These are phyloP conservation scores for Callospermophilus lateralis DNA, from an alignment of 2,113 vertebrate species.

Conservation along the genomic window DNA sequence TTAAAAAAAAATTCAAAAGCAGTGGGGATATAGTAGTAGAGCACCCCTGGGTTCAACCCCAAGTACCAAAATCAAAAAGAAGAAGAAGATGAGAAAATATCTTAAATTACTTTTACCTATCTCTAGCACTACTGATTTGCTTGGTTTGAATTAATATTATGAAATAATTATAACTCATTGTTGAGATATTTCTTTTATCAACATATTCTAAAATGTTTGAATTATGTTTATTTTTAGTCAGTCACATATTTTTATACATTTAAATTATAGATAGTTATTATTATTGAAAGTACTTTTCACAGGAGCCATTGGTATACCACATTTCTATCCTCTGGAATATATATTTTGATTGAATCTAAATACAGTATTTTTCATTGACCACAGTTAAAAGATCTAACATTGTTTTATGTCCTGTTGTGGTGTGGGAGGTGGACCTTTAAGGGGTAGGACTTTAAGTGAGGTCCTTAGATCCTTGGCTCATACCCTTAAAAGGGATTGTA, in stretches of 20 bases:
- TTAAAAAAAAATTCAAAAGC: too few relatives aligned
- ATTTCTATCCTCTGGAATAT: neutral
- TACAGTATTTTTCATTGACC: neutral
- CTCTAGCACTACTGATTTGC: neutral
- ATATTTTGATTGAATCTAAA: neutral
- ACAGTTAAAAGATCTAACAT: neutral
- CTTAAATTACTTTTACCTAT: neutral
- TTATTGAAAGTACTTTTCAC: neutral
- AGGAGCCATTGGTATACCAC: neutral
- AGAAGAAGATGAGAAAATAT: neutral
- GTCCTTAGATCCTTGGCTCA: neutral
- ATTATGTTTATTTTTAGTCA: constrained; percentile 6
- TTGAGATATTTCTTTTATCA: neutral
- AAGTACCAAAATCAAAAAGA: too few relatives aligned
- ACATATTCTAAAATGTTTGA: neutral
- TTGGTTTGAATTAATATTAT: constrained; percentile 18
- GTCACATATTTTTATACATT: neutral
- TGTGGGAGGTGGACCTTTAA: too few relatives aligned
- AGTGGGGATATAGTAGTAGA: too few relatives aligned
- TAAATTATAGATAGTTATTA: neutral
- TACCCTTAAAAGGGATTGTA: neutral
- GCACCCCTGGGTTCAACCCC: too few relatives aligned
- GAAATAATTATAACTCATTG: neutral
- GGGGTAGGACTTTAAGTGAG: neutral
- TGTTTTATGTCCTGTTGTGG: neutral